Conservation (phyloP, 1,140 invertebrate species). For the Diachasma alloeum region DNA sequence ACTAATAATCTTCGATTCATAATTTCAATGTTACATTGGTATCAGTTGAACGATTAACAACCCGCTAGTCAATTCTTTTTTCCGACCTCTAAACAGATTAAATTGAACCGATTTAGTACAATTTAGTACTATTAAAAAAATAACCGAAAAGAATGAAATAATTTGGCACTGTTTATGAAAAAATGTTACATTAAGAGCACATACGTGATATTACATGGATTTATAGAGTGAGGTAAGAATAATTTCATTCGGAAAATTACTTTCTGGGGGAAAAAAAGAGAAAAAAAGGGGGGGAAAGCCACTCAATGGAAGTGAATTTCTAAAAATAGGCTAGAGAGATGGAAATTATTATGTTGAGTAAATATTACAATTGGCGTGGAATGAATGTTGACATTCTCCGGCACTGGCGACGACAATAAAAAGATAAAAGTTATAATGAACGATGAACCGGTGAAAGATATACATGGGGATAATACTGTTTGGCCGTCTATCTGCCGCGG, state of each 20-base stretch:
- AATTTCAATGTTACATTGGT: too few species aligned
- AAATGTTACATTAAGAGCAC: not conserved
- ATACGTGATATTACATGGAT: not conserved
- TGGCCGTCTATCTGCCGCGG: constrained; percentile 17
- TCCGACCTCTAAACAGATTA: not conserved
- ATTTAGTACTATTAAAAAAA: not conserved
- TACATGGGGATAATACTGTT: constrained; percentile 58
- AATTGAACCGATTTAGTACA: too few species aligned
- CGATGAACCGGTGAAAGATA: not conserved
- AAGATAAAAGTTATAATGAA: constrained; percentile 16
- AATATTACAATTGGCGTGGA: not conserved
- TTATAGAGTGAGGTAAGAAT: too few species aligned
- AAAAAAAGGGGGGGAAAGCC: not conserved
- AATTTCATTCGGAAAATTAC: too few species aligned
- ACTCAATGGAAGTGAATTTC: not conserved
- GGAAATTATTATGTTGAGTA: not conserved
- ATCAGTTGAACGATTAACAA: not conserved
- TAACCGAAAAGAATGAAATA: not conserved
- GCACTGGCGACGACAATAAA: constrained; percentile 4
- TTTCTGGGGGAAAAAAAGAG: not conserved
- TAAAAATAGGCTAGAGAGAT: not conserved
- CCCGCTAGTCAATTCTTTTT: not conserved
- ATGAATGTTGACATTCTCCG: constrained; percentile 1
- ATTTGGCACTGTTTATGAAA: not conserved
- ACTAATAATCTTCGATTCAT: not conserved